A percentile compares a stretch with the other conserved stretches of the same genome.
These are phyloP conservation scores for Psix sp. DNA, from an alignment of 1,140 invertebrate species.

Conservation along the genomic window DNA sequence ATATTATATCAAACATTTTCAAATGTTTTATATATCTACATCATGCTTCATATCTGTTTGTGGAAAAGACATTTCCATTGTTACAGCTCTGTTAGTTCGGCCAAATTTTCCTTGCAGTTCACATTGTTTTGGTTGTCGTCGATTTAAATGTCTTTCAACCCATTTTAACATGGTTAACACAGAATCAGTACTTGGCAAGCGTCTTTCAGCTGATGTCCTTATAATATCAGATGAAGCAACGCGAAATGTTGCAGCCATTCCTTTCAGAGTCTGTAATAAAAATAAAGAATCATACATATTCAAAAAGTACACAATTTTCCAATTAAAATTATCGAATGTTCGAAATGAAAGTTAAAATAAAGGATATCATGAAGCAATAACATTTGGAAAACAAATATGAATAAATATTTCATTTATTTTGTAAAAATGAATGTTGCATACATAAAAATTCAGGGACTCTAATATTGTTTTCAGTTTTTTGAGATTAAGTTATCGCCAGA, in stretches of 20 bases:
- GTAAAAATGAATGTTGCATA: no score
- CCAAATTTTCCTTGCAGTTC: conserved; percentile 79
- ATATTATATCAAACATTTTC: no score
- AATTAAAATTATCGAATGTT: no score
- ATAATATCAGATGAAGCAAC: conserved; percentile 90
- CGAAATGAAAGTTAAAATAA: background rate
- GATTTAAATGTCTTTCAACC: conserved; percentile 89
- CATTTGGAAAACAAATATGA: no score
- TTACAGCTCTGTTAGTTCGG: conserved; percentile 79
- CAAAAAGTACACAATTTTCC: background rate
- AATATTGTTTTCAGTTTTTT: no score
- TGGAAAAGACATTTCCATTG: conserved; percentile 84
- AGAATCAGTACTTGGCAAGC: conserved; percentile 90
- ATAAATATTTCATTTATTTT: no score
- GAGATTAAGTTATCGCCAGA: no score
- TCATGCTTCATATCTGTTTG: conserved; percentile 16
- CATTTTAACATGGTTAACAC: conserved; percentile 92
- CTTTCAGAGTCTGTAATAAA: conserved; percentile 85
- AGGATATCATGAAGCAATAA: no score
- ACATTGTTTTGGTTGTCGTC: conserved; percentile 81
- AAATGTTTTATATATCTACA: no score
- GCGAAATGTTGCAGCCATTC: conserved; percentile 93
- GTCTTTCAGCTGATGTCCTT: conserved; percentile 89
- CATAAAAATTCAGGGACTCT: no score
- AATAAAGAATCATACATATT: conserved; percentile 18